Conservation (phyloP, 2,113 vertebrate species). For the Casuarius casuarius region DNA sequence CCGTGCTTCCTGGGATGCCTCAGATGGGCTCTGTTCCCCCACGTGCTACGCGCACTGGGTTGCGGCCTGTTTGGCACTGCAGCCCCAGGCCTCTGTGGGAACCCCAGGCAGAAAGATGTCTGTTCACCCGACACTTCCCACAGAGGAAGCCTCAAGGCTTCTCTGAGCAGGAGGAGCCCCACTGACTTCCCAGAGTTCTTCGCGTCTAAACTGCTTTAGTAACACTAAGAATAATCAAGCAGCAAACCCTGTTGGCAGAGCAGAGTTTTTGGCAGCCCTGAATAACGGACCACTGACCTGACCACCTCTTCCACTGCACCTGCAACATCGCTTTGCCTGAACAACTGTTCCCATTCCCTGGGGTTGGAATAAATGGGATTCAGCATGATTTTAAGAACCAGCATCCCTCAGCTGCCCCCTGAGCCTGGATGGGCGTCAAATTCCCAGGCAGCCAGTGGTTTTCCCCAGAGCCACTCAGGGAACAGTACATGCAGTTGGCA, state of each 20-base stretch:
- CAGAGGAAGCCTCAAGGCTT: not conserved
- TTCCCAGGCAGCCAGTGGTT: not conserved
- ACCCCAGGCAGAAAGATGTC: not conserved
- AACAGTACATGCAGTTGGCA: not conserved
- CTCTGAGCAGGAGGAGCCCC: not conserved
- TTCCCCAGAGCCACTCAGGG: rapidly evolving
- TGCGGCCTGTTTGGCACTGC: not conserved
- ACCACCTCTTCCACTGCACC: not conserved
- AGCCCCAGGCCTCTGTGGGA: not conserved
- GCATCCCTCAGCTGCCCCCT: not conserved
- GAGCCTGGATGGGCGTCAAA: not conserved
- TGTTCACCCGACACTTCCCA: rapidly evolving
- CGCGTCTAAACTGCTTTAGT: not conserved
- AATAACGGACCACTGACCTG: not conserved
- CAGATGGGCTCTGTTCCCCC: not conserved
- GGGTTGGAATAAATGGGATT: not conserved
- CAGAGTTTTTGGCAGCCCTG: not conserved
- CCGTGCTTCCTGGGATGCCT: not conserved
- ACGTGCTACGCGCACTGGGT: rapidly evolving
- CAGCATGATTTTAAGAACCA: not conserved
- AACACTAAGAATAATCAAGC: not conserved
- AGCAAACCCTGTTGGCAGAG: not conserved
- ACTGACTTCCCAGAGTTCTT: not conserved
- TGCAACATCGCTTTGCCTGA: not conserved
- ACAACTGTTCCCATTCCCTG: not conserved